Evolutionary conservation across 2,797 vertebrate genomes (phyloP).

Genomic region (Diplodus sargus): DNA sequence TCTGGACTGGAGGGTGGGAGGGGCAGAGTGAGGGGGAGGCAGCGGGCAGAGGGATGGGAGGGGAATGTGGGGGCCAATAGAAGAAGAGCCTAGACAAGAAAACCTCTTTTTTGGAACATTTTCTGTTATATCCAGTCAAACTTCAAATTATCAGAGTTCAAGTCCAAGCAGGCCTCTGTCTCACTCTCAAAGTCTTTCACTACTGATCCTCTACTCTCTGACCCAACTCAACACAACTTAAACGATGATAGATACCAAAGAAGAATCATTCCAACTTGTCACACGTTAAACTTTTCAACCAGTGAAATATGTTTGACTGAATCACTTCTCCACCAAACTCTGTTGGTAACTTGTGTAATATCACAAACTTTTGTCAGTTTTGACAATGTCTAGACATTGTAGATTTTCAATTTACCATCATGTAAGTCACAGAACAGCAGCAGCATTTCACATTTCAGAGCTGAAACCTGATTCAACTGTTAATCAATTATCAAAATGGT

Average conservation of each 20-base stretch:
- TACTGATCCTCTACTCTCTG: not conserved
- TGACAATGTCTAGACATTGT: not conserved
- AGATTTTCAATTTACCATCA: too few species aligned
- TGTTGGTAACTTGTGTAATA: too few species aligned
- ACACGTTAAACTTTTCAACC: not conserved
- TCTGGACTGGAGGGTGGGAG: conserved; percentile 66
- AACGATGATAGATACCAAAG: not conserved
- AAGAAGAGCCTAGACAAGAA: conserved; percentile 21
- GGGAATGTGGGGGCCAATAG: conserved; percentile 66
- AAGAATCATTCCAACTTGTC: not conserved
- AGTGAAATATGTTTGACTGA: not conserved
- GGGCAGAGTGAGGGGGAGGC: conserved; percentile 53
- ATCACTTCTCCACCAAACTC: too few species aligned
- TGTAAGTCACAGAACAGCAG: too few species aligned
- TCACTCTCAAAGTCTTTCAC: not conserved
- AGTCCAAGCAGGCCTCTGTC: not conserved
- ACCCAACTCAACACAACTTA: not conserved
- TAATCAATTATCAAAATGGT: not conserved
- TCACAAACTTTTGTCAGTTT: not conserved
- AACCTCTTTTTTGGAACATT: not conserved
- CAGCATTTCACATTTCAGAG: too few species aligned
- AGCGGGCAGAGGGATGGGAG: conserved; percentile 51
- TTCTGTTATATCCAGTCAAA: not conserved
- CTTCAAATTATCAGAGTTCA: not conserved
- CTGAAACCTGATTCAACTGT: not conserved